A percentile compares a stretch with the other conserved stretches of the same genome.
Conservation (phyloP, 2,888 invertebrate genomes). For the Polymixis lichenea region DNA sequence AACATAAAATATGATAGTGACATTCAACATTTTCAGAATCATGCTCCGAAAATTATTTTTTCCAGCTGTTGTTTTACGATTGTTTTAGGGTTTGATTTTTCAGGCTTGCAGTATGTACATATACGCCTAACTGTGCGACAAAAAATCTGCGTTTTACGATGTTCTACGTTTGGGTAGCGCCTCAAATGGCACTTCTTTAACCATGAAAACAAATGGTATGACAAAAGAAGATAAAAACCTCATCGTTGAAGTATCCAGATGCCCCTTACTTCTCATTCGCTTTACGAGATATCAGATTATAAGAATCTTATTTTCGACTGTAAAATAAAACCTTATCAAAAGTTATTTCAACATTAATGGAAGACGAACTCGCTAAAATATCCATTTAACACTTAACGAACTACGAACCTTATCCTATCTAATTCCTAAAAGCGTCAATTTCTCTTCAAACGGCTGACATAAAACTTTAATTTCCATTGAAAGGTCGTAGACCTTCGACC, state of each 20-base stretch:
- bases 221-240: background rate
- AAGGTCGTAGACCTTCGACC: constrained; percentile 37
- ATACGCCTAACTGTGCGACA: no score
- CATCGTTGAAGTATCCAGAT: background rate
- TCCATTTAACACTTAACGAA: background rate
- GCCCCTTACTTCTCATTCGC: background rate
- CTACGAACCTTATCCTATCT: background rate
- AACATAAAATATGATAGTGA: no score
- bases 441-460: constrained; percentile 15
- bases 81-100: no score
- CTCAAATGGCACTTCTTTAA: background rate
- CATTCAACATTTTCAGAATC: no score
- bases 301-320: background rate
- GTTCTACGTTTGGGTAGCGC: no score
- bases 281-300: background rate
- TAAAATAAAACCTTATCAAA: background rate
- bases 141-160: no score
- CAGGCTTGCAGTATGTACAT: no score
- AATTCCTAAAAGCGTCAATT: constrained; percentile 22
- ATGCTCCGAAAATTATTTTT: no score
- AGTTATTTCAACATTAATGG: constrained; percentile 6
- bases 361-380: background rate
- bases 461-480: constrained; percentile 48
- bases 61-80: no score
- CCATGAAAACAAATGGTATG: background rate